Evolutionary conservation across 35 echinoderm and acorn worm species (phyloP).

Genomic region (Anneissia japonica): DNA sequence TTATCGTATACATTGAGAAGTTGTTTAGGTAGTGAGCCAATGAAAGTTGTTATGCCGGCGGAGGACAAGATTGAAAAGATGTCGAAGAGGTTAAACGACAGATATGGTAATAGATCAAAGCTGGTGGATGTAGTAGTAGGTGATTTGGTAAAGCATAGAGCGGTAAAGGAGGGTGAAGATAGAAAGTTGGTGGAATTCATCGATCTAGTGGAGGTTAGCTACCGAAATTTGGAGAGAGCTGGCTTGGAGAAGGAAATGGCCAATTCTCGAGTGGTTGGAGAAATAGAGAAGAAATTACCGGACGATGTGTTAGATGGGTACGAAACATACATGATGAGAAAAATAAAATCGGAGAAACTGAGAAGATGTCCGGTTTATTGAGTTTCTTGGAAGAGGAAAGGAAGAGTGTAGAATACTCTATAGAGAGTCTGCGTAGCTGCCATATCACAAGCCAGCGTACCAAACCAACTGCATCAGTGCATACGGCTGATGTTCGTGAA

Average conservation of each 20-base stretch:
- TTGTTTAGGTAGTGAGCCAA: too few relatives aligned
- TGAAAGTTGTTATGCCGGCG: too few relatives aligned
- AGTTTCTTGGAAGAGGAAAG: neutral
- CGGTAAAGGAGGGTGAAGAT: neutral
- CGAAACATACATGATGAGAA: neutral
- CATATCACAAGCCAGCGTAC: too few relatives aligned
- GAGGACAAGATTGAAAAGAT: too few relatives aligned
- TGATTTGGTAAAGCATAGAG: neutral
- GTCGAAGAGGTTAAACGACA: too few relatives aligned
- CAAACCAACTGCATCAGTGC: too few relatives aligned
- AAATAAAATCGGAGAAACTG: neutral
- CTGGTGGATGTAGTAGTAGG: neutral
- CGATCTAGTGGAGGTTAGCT: slow-evolving; percentile 1
- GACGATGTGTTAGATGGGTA: neutral
- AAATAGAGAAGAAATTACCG: neutral
- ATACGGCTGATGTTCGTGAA: too few relatives aligned
- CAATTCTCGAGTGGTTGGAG: neutral
- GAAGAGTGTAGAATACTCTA: neutral
- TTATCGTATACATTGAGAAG: too few relatives aligned
- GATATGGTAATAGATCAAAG: too few relatives aligned
- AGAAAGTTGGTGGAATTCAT: slow-evolving; percentile 11
- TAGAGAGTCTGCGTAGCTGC: neutral
- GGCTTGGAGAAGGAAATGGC: neutral
- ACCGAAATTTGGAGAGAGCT: neutral
- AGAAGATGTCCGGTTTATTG: neutral